These are phyloP conservation scores for Acanthosoma haemorrhoidale DNA, from an alignment of 2,888 invertebrate species.

Conservation along the genomic window DNA sequence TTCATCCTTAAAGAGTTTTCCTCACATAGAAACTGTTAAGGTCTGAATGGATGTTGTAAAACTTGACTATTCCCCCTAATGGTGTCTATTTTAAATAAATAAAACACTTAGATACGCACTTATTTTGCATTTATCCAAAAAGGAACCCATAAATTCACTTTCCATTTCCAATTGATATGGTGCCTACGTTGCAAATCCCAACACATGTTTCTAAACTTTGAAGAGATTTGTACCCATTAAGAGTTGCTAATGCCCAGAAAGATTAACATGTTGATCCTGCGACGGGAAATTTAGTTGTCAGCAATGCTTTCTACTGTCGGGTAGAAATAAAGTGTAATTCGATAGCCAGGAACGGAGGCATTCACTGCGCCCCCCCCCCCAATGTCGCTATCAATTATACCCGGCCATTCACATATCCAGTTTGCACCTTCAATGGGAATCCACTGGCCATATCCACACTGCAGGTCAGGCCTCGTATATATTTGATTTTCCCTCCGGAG, in stretches of 20 bases:
- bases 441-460: no score
- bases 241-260: no score
- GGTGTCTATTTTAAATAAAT: neutral
- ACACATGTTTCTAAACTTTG: neutral
- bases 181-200: no score
- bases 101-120: neutral
- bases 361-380: neutral
- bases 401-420: neutral
- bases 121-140: constrained; percentile 5
- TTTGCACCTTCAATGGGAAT: neutral
- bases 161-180: neutral
- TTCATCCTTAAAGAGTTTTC: no score
- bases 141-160: neutral
- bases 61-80: neutral
- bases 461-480: no score
- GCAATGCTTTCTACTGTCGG: neutral
- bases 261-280: neutral
- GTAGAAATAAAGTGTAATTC: neutral
- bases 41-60: no score
- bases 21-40: no score
- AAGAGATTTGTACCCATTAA: neutral
- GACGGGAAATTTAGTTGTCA: neutral
- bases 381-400: neutral
- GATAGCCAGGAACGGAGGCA: neutral
- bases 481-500: no score